Base-by-base conservation (phyloP, 2,888 invertebrate species). In the Atherix ibis region DNA sequence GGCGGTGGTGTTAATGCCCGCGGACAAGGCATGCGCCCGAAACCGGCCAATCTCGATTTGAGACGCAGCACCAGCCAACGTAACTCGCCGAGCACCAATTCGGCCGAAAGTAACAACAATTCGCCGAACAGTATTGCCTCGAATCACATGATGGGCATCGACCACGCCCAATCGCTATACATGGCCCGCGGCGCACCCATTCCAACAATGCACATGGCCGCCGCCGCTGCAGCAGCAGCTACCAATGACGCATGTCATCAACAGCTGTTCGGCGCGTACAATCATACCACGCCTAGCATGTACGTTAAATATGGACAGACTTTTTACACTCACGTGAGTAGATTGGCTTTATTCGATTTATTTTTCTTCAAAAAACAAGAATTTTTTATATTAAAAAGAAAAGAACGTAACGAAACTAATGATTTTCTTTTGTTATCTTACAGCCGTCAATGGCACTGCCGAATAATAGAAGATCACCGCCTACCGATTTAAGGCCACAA, bases 211-310 rank as follows among this genome's bases (percentile, higher is more conserved):
- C 44, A 49, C 44, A 46, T 43, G 34, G 43, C 39, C 9, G 46
- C 49, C 17, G 46, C 49, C 18, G 46, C 49, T 34, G 50, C 49
- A 25, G 42, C 40, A 25, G 35, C 53, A 53, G 48, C 62, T 54
- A 40, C 61, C 43, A 1, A 52, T 56, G 48, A 50, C 27, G 42
- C 55, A 44, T 34, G 63, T 56, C 12, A 59, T 43, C 44, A 62
- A 57, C 15, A 66, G 56, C 44, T 61, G 56, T 43, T 71, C 60
- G 49, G 71, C 59, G 48, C 66, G 58, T 40, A 68, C 58, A 49
- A 70, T 65, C 41, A 64, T 63, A 10, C 22, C 56, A 27, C 63
- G 57, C 39, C 64, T 48, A 52, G 58, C 53, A 57, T 62, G 39
- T 62, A 60, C 44, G 49, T 62, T 29, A 62, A 62, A 51, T 61